A percentile compares a stretch with the other conserved stretches of the same genome.
These are phyloP conservation scores for Macroramphosus scolopax DNA, from an alignment of 2,797 vertebrate genomes.

Conservation along the genomic window DNA sequence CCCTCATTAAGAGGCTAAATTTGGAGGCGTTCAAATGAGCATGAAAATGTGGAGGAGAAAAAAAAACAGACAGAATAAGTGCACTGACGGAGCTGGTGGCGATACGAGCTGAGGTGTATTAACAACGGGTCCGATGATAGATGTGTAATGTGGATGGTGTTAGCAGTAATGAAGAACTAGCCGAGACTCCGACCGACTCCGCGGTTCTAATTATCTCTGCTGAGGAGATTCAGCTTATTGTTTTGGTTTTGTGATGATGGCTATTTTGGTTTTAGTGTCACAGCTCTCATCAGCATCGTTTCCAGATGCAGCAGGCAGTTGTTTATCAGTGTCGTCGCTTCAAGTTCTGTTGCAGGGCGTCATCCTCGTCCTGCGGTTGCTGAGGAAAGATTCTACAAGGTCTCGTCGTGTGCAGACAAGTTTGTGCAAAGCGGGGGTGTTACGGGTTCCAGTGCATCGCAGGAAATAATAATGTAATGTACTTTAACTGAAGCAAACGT, in stretches of 20 bases:
- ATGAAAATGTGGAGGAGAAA: neutral
- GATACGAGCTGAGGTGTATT: too few species aligned
- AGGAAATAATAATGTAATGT: slow-evolving; percentile 13
- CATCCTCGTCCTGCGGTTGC: too few species aligned
- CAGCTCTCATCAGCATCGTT: slow-evolving; percentile 1
- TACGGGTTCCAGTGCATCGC: slow-evolving; percentile 3
- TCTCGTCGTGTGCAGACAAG: neutral
- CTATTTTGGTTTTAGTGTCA: neutral
- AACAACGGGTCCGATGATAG: too few species aligned
- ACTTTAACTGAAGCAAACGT: slow-evolving; percentile 12
- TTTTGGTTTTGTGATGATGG: slow-evolving; percentile 1
- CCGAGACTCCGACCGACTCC: too few species aligned
- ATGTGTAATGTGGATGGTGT: too few species aligned
- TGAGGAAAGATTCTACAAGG: neutral
- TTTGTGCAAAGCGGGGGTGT: neutral
- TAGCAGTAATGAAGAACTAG: too few species aligned
- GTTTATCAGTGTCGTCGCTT: neutral
- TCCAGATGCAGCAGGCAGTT: slow-evolving; percentile 1
- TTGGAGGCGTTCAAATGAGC: slow-evolving; percentile 14
- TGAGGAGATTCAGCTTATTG: neutral
- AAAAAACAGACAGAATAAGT: too few species aligned
- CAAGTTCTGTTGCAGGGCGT: neutral
- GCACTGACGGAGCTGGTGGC: too few species aligned
- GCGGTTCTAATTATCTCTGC: too few species aligned
- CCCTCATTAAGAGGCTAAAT: slow-evolving; percentile 17